Base-by-base conservation (phyloP, 2,797 vertebrate genomes). In the Typhlichthys subterraneus region DNA sequence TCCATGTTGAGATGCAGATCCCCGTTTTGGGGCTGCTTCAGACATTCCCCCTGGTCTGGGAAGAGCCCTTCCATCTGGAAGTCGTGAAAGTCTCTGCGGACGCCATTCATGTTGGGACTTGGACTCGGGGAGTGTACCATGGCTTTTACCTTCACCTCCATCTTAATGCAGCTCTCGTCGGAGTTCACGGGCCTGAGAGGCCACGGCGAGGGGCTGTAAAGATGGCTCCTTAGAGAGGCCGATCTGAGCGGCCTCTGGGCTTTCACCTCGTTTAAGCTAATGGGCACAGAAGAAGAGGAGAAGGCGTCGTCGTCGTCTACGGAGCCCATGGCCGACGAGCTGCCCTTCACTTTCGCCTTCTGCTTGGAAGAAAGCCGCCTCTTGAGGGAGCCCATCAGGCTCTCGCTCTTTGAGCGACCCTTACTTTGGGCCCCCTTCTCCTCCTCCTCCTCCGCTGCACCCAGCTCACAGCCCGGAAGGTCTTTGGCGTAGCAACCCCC, bases 151-250 rank as follows among this genome's bases (percentile, higher is more conserved):
- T 98, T 94, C 67, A 97, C 95, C 84, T 98, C 97, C 95, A 98
- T 95, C 75, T 96, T 96, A 75, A 98, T 95, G 61, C 97, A 98
- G 0, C 95, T 95, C 67, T 99, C 97, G 61, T 99, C 96, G 0
- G 97, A 96, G 79, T 93, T 95, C 10, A 94, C 93, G 8, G 95
- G 87, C n/a, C 96, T 91, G 70, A 99, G 90, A 0, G 97, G 98
- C 98, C 98, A 99, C 0, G 97, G 98, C 0, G 97, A 96, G 50
- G 97, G 96, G 86, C 97, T 98, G 75, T 99, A 99, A 91, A 98
- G 97, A 82, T 99, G 97, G 81, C 92, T 96, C 66, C 95, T 93
- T 55, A 99, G 90, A 2, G 96, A 98, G 0, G 95, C 92, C 31
- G 97, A 97, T 83, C 97, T 90, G 61, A 97, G 92, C 42, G 97